These are phyloP conservation scores for Octomys mimax DNA, from an alignment of 2,797 vertebrate genomes.

Conservation along the genomic window DNA sequence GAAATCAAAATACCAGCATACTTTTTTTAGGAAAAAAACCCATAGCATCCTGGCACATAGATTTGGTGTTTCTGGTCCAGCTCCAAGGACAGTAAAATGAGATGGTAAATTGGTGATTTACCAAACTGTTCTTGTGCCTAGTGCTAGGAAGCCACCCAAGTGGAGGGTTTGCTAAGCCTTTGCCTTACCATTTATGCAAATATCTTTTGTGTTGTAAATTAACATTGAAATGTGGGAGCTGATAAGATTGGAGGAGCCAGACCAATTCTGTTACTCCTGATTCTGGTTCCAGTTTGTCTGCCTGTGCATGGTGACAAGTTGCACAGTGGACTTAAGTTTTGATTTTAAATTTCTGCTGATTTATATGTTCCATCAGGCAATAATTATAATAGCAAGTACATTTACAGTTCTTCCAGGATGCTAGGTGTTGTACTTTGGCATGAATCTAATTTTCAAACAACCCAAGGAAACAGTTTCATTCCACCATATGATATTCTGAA, in stretches of 20 bases:
- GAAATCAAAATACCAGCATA: neutral
- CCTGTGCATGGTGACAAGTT: constrained; percentile 13
- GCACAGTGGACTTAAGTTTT: constrained; percentile 1
- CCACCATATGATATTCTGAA: neutral
- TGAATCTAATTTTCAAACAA: constrained; percentile 1
- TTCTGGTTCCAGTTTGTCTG: constrained; percentile 43
- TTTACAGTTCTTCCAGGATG: neutral
- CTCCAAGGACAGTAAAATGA: neutral
- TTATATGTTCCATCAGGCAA: constrained; percentile 2
- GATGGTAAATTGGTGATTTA: neutral
- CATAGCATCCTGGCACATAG: neutral
- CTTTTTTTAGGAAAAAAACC: neutral
- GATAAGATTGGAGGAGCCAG: neutral
- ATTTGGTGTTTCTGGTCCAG: neutral
- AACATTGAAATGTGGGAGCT: neutral
- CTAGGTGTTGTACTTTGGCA: neutral
- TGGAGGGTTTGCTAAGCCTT: constrained; percentile 6
- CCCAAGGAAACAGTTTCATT: constrained; percentile 12
- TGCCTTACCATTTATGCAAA: neutral
- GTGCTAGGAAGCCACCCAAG: neutral
- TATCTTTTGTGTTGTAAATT: constrained; percentile 3
- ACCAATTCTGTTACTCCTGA: constrained; percentile 3
- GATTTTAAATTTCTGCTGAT: constrained; percentile 29
- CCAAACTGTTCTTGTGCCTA: neutral
- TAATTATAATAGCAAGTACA: neutral